Base-by-base conservation (phyloP, 92 coral and sea anemone genomes). In the Parazoanthus swiftii region DNA sequence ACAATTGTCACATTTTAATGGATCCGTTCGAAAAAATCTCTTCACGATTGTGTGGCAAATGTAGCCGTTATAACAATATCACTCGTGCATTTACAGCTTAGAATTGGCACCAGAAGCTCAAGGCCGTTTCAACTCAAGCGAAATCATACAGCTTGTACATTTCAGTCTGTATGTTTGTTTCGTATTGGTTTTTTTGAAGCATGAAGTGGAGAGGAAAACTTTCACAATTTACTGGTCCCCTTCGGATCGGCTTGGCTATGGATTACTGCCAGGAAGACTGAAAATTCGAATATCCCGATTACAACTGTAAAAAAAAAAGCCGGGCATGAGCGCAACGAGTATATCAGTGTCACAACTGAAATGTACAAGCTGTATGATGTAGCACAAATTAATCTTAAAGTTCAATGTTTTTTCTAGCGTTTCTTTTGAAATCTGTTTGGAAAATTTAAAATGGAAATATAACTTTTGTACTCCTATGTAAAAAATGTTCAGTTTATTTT, bases 61-160 rank as follows among this genome's bases (percentile, higher is more conserved):
- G 71, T 65, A 65, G 71, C 71, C 71, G 71, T 65, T 65, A 65
- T 65, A 65, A 65, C 71, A 65, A 65, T 65, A 65, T 65, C 71
- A 65, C 71, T 65, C 71, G 71, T 65, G 71, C 71, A 65, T 65
- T 65, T 65, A 65, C 71, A 65, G 71, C 71, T 65, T 65, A 65
- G 71, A 65, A 65, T 65, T 65, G 71, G 71, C 71, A 65, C 71
- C 71, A 65, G 71, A 65, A 65, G 71, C 71, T 65, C 71, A 65
- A 65, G 71, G 71, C 71, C 71, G 71, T 65, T 65, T 65, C 21
- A 65, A 65, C 71, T 65, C 21, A 11, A 5, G 71, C 71, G 21
- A 65, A 5, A 65, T 65, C 71, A 65, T 65, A 65, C 71, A 65
- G 71, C 71, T 65, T 65, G 71, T 65, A 65, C 71, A 65, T 65